Percentiles rank a stretch among this genome's conserved stretches.
Evolutionary conservation across 2,113 vertebrate species (phyloP).

Genomic region (Machaerirhynchus nigripectus): DNA sequence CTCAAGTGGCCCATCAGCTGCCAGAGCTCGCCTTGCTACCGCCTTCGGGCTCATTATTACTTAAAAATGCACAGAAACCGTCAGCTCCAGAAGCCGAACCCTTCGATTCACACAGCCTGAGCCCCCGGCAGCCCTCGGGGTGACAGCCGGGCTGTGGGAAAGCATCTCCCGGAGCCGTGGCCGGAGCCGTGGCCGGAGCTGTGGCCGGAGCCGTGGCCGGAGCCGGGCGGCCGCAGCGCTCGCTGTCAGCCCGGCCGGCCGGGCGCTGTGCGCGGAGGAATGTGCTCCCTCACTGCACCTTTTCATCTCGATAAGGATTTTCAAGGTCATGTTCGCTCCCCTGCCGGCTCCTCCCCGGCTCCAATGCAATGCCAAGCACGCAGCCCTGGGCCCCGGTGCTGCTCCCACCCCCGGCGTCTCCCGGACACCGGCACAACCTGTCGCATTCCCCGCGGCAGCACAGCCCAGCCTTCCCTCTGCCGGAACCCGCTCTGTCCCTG

Average conservation of each 20-base stretch:
- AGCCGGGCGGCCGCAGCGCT: neutral
- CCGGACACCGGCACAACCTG: constrained; percentile 69
- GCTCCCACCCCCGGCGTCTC: constrained; percentile 69
- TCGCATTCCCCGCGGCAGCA: constrained; percentile 54
- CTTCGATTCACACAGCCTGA: fast-evolving
- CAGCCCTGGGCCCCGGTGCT: constrained; percentile 60
- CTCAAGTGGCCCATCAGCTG: neutral
- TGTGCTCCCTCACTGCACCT: constrained; percentile 30
- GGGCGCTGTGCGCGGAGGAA: neutral
- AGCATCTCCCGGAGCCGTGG: neutral
- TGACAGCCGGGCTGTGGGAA: fast-evolving
- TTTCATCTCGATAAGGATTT: constrained; percentile 52
- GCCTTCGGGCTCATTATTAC: neutral
- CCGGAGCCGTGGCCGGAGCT: too few species aligned
- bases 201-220: neutral
- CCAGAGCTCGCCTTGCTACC: neutral
- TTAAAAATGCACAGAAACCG: fast-evolving
- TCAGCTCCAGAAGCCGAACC: neutral
- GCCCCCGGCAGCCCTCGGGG: fast-evolving
- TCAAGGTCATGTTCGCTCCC: constrained; percentile 71
- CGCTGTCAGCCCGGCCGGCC: neutral
- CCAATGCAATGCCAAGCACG: constrained; percentile 75
- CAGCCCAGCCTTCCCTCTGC: neutral
- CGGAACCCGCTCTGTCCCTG: neutral
- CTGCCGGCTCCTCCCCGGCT: constrained; percentile 61